Conservation (phyloP, 2,797 vertebrate genomes). For the Sternarchorhynchus goeldii region DNA sequence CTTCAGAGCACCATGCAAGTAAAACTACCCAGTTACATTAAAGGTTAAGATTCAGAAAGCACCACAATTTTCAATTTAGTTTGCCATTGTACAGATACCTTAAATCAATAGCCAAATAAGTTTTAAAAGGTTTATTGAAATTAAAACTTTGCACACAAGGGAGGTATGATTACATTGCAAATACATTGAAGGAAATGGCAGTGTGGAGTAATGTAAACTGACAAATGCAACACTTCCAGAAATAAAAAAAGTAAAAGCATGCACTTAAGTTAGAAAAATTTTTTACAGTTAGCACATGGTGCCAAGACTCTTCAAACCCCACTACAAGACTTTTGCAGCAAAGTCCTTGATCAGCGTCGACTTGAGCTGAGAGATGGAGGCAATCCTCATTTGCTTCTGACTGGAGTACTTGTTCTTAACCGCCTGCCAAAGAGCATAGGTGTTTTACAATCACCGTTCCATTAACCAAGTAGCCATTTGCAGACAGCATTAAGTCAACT, state of each 20-base stretch:
- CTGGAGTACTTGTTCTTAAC: conserved; percentile 83
- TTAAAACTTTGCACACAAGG: conserved; percentile 16
- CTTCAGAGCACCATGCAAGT: too few relatives aligned
- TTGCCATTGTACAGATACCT: too few relatives aligned
- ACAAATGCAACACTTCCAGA: conserved; percentile 2
- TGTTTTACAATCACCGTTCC: too few relatives aligned
- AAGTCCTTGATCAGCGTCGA: conserved; percentile 74
- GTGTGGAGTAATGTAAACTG: conserved; percentile 16
- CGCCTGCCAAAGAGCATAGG: conserved; percentile 67
- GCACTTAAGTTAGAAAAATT: conserved; percentile 52
- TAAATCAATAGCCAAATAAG: background rate
- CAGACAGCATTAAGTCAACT: conserved; percentile 36
- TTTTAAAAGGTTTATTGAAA: conserved; percentile 58
- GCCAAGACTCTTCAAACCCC: conserved; percentile 52
- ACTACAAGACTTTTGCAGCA: conserved; percentile 66
- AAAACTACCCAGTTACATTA: too few relatives aligned
- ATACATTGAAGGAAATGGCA: conserved; percentile 27
- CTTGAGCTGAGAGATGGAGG: conserved; percentile 73
- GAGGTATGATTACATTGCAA: conserved; percentile 3
- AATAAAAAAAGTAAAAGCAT: conserved; percentile 47
- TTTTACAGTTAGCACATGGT: conserved; percentile 66
- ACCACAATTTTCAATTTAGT: too few relatives aligned
- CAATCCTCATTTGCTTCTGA: conserved; percentile 76
- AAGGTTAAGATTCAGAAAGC: too few relatives aligned
- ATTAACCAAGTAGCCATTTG: background rate